Conservation (phyloP, 2,113 vertebrate genomes). For the Gasterosteus nipponicus region DNA sequence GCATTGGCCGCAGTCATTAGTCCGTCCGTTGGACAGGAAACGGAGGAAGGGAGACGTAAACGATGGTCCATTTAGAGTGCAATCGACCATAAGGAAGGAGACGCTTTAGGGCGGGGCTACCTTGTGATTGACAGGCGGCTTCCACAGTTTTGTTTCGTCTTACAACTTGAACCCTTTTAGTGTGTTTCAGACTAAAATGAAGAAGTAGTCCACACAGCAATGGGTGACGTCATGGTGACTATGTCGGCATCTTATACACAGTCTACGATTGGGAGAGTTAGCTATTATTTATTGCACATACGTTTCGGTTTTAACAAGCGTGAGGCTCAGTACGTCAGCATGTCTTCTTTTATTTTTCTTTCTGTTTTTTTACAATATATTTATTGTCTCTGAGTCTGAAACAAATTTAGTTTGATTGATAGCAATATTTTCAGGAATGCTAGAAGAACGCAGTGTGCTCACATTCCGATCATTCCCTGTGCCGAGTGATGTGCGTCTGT, state of each 20-base stretch:
- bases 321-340: too few relatives aligned
- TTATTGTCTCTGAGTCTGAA: too few relatives aligned
- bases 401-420: too few relatives aligned
- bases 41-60: background rate
- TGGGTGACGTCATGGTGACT: background rate
- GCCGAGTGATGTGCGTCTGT: background rate
- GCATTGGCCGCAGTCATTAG: background rate
- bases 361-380: too few relatives aligned
- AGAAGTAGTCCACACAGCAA: background rate
- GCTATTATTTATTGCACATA: too few relatives aligned
- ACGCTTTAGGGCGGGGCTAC: background rate
- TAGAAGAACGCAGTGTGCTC: background rate
- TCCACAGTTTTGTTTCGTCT: background rate
- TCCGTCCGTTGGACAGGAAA: background rate
- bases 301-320: too few relatives aligned
- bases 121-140: background rate
- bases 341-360: too few relatives aligned
- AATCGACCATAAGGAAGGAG: background rate
- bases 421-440: background rate
- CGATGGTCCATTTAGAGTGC: background rate
- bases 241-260: background rate
- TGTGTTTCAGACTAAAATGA: background rate
- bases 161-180: background rate
- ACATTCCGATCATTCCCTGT: background rate
- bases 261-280: background rate